Evolutionary conservation across 2,797 vertebrate species (phyloP).

Genomic region (Remorina albescens): DNA sequence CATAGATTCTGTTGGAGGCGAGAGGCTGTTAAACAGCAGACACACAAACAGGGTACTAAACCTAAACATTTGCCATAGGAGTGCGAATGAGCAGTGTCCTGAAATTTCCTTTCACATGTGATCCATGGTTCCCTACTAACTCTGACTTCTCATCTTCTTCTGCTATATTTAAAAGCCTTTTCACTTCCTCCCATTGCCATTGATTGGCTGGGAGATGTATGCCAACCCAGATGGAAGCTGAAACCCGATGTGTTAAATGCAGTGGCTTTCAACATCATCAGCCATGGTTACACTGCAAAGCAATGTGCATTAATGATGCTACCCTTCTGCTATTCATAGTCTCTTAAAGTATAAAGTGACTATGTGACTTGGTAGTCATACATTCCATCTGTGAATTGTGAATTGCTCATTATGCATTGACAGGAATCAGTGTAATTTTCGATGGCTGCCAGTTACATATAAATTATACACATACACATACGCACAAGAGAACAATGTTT

Average conservation of each 20-base stretch:
- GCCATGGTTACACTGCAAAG: conserved; percentile 16
- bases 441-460: background rate
- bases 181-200: conserved; percentile 52
- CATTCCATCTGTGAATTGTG: background rate
- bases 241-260: conserved; percentile 49
- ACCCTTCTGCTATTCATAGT: conserved; percentile 7
- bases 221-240: conserved; percentile 42
- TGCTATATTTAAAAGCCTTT: conserved; percentile 64
- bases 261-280: conserved; percentile 42
- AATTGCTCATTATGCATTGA: background rate
- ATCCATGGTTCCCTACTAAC: conserved; percentile 23
- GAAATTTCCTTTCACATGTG: conserved; percentile 51
- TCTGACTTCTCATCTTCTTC: conserved; percentile 48
- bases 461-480: background rate
- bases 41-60: conserved; percentile 43
- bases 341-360: conserved; percentile 6
- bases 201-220: conserved; percentile 41
- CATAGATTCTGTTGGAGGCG: conserved; percentile 63
- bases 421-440: background rate
- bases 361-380: background rate
- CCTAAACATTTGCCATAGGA: conserved; percentile 47
- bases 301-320: conserved; percentile 5
- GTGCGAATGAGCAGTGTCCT: conserved; percentile 58
- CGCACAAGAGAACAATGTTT: background rate
- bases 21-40: conserved; percentile 60